Base-by-base conservation (phyloP, 2,797 vertebrate genomes). In the Hydrocynus forskahlii region DNA sequence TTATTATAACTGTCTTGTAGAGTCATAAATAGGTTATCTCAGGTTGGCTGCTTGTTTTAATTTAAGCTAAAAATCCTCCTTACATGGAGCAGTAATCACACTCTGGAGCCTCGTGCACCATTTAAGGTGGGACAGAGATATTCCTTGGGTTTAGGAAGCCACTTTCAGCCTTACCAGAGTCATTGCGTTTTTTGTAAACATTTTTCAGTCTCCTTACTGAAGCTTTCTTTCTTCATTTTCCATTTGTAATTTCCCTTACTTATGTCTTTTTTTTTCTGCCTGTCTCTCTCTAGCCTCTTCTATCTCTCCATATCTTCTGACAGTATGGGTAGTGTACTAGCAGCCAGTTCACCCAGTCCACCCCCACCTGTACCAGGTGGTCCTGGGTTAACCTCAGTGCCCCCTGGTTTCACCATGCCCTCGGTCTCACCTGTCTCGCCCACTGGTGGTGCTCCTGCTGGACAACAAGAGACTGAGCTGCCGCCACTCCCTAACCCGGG, bases 241-340 rank as follows among this genome's bases (percentile, higher is more conserved):
- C 19, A 57, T 25, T 23, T 10, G 8, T 23, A 60, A 60, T 12
- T 5, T 7, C 43, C 5, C 5, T 7, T 23, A 0, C 2, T 29
- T 63, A 12, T 29, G 14, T 63, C 8, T 16, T 23, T 35, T 4
- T 38, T 14, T 38, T 16, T 38, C 25, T 21, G 0, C 16, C 14
- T 23, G 0, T 79, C 6, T 64, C 1, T 68, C 8, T 38, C 19
- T 66, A 13, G 2, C 17, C 43, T 7, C 64, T 4, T 62, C 43
- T 52, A 2, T 62, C n/a, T 54, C 63, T 62, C 21, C 57, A 17
- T n/a, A 1, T 69, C 8, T 55, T 69, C 57, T 59, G 38, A 60
- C 83, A 95, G 93, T 75, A 97, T 97, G 96, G 97, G 97, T 89
- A 96, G 96, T 91, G 96, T 97, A 74, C 89, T 97, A 90, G 97